These are phyloP conservation scores for Horisme vitalbata DNA, from an alignment of 2,888 invertebrate species.

Conservation along the genomic window DNA sequence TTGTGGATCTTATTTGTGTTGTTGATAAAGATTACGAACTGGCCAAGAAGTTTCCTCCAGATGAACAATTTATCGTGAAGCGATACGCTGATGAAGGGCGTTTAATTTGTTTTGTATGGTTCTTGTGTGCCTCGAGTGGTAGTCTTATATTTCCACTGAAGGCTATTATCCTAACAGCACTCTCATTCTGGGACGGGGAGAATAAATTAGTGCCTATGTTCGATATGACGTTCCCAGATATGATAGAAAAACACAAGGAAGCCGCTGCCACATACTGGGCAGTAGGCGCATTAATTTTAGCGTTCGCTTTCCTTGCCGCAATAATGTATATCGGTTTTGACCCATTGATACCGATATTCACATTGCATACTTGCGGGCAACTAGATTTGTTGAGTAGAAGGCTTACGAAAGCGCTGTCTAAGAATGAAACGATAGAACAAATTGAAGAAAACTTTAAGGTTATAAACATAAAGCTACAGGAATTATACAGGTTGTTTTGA, in stretches of 20 bases:
- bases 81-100: slow-evolving; percentile 46
- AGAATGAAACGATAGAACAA: slow-evolving; percentile 35
- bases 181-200: slow-evolving; percentile 43
- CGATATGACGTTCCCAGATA: slow-evolving; percentile 49
- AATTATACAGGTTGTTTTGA: slow-evolving; percentile 49
- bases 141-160: slow-evolving; percentile 51
- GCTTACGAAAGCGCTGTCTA: slow-evolving; percentile 44
- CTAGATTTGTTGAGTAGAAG: slow-evolving; percentile 53
- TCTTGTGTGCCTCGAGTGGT: slow-evolving; percentile 39
- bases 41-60: slow-evolving; percentile 36
- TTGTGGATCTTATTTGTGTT: slow-evolving; percentile 42
- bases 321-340: slow-evolving; percentile 60
- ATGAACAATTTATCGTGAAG: slow-evolving; percentile 47
- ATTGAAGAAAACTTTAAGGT: slow-evolving; percentile 44
- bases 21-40: slow-evolving; percentile 53
- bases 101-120: slow-evolving; percentile 52
- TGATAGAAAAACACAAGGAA: slow-evolving; percentile 48
- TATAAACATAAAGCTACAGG: slow-evolving; percentile 54
- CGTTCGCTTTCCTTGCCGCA: slow-evolving; percentile 46
- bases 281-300: slow-evolving; percentile 37
- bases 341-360: slow-evolving; percentile 63
- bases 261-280: slow-evolving; percentile 35
- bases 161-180: slow-evolving; percentile 49
- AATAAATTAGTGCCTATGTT: slow-evolving; percentile 52
- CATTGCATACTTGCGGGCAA: slow-evolving; percentile 63